Base-by-base conservation (phyloP, 1,140 invertebrate genomes). In the Platyscapa corneri region DNA sequence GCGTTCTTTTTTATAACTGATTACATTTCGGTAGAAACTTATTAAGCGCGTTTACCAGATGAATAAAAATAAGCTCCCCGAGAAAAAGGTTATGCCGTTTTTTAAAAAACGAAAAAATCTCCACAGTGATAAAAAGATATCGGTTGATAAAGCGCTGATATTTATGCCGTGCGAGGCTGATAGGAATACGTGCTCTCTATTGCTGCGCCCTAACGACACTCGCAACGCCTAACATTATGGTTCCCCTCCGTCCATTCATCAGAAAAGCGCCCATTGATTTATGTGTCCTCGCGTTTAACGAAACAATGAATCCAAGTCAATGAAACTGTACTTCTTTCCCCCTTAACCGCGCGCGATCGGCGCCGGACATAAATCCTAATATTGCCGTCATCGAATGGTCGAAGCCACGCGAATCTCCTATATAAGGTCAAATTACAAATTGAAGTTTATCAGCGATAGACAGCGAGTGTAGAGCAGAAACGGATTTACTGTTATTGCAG, bases 301-400 rank as follows among this genome's bases (percentile, higher is more conserved):
- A 85, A 85, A 85, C 84, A 85, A 82, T 82, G 67, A 85, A 81
- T 64, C 42, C 53, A 42, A 65, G 39, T 46, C 39, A 76, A 65
- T 76, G 32, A 85, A 81, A 80, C 39, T 42, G 76, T 42, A 14
- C 64, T 64, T 42, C 8, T 32, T 34, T 46, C 30, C 6, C 64
- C 27, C 65, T 39, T 16, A 6, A 18, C 1, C 39, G 18, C 67
- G 27, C 64, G 0, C 18, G 23, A 14, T 0, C 79, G 39, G 12
- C 46, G 39, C 23, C 46, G 20, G 16, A 56, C 56, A 74, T 80
- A 80, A 85, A 85, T 80, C 53, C 49, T 60, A 56, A 79, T 85
- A 56, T 0, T 42, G 42, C 23, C 32, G 64, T 10, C 37, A 39
- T 46, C 23, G 81, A 72, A 37, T 82, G 32, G 53, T 39, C 20